Evolutionary conservation across 2,113 vertebrate species (phyloP).

Genomic region (Ochotona princeps): DNA sequence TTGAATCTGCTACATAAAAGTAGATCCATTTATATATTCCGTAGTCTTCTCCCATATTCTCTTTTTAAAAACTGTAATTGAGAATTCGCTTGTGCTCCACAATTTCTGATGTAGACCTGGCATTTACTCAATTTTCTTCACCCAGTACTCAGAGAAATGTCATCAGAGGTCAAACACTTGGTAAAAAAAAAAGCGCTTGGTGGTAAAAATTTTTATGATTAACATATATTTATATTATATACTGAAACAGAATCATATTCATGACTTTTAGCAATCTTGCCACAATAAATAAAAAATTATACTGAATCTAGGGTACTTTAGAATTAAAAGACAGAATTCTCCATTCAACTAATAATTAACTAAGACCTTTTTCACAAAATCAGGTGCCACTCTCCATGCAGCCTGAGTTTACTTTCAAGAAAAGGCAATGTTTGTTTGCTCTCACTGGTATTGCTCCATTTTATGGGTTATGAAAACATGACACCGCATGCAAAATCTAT

Average conservation of each 20-base stretch:
- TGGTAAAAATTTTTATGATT: not conserved
- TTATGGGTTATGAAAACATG: slow-evolving; percentile 41
- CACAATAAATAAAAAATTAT: not conserved
- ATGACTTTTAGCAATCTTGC: slow-evolving; percentile 4
- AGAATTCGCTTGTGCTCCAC: not conserved
- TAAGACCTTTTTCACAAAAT: not conserved
- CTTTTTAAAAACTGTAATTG: slow-evolving; percentile 21
- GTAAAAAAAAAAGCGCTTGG: not conserved
- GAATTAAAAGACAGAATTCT: slow-evolving; percentile 39
- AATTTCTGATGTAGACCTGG: not conserved
- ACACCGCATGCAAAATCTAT: slow-evolving; percentile 38
- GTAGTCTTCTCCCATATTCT: not conserved
- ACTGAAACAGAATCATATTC: not conserved
- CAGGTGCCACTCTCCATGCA: not conserved
- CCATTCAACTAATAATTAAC: not conserved
- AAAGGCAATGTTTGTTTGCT: slow-evolving; percentile 17
- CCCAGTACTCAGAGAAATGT: not conserved
- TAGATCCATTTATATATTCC: slow-evolving; percentile 9
- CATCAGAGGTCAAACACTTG: not conserved
- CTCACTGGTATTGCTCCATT: not conserved
- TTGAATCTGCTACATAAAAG: not conserved
- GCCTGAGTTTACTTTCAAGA: not conserved
- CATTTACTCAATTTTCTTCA: not conserved
- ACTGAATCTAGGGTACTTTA: slow-evolving; percentile 23
- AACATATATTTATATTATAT: not conserved